Percentiles rank a stretch among this genome's conserved stretches.
Evolutionary conservation across 2,888 invertebrate genomes (phyloP).

Genomic region (Drosophila borealis): DNA sequence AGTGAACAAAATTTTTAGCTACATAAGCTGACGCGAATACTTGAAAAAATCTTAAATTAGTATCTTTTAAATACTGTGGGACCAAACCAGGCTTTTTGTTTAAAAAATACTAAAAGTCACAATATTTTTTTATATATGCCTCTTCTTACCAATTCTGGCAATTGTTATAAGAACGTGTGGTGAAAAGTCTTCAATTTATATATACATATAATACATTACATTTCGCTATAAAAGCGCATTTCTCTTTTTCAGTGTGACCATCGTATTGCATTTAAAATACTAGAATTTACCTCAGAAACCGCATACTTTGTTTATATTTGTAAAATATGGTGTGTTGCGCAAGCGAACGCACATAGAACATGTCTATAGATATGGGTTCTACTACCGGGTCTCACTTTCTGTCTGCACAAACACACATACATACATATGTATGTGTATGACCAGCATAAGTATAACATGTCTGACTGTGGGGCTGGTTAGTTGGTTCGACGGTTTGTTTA

Average conservation of each 20-base stretch:
- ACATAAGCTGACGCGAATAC: not conserved
- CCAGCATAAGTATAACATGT: slow-evolving; percentile 60
- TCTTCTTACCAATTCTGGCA: too few relatives aligned
- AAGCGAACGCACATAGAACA: slow-evolving; percentile 28
- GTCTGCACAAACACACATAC: slow-evolving; percentile 32
- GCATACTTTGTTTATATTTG: slow-evolving; percentile 1
- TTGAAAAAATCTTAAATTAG: not conserved
- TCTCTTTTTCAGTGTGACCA: not conserved
- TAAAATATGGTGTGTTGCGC: slow-evolving; percentile 19
- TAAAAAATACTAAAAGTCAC: not conserved
- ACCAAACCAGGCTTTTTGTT: too few relatives aligned
- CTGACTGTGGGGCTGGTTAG: slow-evolving; percentile 39
- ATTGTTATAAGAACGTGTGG: too few relatives aligned
- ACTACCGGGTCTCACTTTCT: slow-evolving; percentile 20
- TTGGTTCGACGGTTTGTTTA: slow-evolving; percentile 48
- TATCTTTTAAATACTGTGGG: not conserved
- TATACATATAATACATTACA: not conserved
- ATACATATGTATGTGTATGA: slow-evolving; percentile 31
- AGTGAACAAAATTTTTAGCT: not conserved
- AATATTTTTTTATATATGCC: too few relatives aligned
- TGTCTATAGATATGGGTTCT: slow-evolving; percentile 18
- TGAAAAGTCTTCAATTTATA: too few relatives aligned
- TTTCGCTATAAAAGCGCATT: not conserved
- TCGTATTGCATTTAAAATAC: not conserved
- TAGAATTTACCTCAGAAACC: not conserved